Evolutionary conservation across 2,888 invertebrate genomes (phyloP).

Genomic region (Macroteleia sp.): DNA sequence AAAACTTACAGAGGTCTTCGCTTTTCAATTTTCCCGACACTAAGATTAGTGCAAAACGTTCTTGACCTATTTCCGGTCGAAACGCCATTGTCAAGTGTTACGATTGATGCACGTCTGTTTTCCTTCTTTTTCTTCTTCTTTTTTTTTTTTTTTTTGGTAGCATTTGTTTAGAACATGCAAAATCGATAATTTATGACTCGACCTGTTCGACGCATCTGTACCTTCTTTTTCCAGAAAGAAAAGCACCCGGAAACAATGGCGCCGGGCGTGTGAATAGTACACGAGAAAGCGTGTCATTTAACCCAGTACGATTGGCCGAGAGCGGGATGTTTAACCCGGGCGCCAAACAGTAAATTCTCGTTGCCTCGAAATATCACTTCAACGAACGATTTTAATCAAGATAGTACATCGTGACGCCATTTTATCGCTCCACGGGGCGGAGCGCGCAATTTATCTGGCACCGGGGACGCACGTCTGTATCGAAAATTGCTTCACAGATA

Average conservation of each 20-base stretch:
- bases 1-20: too few species aligned
- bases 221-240: background rate
- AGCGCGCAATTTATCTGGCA: constrained; percentile 42
- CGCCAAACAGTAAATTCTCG: constrained; percentile 28
- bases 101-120: constrained; percentile 12
- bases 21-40: too few species aligned
- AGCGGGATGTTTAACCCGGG: constrained; percentile 22
- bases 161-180: too few species aligned
- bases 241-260: constrained; percentile 2
- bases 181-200: constrained; percentile 34
- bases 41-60: constrained; percentile 4
- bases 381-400: constrained; percentile 46
- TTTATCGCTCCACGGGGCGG: constrained; percentile 35
- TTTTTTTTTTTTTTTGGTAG: too few species aligned
- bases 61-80: constrained; percentile 50
- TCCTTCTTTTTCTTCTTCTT: too few species aligned
- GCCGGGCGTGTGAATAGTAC: constrained; percentile 1
- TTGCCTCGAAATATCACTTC: constrained; percentile 44
- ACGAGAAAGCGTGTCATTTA: background rate
- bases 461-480: constrained; percentile 26
- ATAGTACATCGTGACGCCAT: constrained; percentile 39
- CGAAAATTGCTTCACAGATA: constrained; percentile 42
- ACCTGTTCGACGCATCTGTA: constrained; percentile 7
- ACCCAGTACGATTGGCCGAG: constrained; percentile 9
- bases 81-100: constrained; percentile 6